phyloP scores from a whole-genome alignment of 2,797 vertebrate species.

The Tadarida brasiliensis region DNA sequence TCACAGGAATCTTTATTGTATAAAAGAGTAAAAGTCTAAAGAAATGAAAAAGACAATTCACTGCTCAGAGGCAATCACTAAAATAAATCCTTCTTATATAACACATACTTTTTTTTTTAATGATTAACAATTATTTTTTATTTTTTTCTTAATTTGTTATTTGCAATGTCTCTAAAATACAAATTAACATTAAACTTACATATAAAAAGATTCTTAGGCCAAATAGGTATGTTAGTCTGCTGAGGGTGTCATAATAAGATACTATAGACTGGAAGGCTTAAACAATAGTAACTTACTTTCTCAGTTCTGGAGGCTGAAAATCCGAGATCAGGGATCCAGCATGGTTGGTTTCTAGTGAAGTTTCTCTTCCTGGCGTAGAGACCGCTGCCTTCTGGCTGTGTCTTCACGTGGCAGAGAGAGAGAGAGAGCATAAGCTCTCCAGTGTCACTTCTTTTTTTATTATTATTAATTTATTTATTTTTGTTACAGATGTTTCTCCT shows the following conservation, averaged over 20 bases:
- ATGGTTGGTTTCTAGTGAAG: too few relatives aligned
- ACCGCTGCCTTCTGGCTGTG: background rate
- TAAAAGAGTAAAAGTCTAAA: background rate
- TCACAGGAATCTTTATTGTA: background rate
- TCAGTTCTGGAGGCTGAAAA: too few relatives aligned
- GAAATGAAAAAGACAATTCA: background rate
- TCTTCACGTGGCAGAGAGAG: background rate
- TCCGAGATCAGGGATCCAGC: too few relatives aligned
- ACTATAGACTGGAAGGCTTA: too few relatives aligned
- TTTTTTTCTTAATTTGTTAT: background rate
- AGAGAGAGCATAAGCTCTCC: background rate
- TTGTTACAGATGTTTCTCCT: too few relatives aligned
- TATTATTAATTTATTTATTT: too few relatives aligned
- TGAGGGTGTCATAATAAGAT: background rate
- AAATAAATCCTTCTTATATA: background rate
- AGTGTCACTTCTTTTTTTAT: too few relatives aligned
- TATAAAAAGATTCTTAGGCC: background rate
- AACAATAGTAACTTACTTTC: too few relatives aligned
- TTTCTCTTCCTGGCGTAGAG: background rate
- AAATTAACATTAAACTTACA: background rate
- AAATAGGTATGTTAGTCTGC: background rate
- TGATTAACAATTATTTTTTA: background rate
- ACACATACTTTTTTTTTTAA: background rate
- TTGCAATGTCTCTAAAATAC: background rate
- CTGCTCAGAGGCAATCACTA: background rate